Conservation (phyloP, 2,888 invertebrate species). For the Piscicola geometra region DNA sequence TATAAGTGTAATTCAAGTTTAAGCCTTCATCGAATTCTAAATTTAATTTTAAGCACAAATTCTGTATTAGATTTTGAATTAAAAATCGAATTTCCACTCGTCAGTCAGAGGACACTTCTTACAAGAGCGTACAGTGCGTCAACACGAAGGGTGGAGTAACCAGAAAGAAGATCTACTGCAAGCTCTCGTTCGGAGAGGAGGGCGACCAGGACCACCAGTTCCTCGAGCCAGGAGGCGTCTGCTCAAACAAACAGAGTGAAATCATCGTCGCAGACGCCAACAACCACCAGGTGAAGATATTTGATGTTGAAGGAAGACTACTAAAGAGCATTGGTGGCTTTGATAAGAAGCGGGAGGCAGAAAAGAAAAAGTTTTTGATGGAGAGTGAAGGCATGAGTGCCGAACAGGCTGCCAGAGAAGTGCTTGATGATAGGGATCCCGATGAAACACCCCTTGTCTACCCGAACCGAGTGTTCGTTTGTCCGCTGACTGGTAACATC, state of each 20-base stretch:
- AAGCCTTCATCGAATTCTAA: too few species aligned
- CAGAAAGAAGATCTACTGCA: conserved; percentile 98
- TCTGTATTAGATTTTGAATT: too few species aligned
- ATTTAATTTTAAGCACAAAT: too few species aligned
- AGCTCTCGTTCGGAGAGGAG: conserved; percentile 99
- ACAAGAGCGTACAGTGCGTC: background rate
- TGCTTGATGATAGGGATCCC: conserved; percentile 60
- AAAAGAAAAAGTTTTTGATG: conserved; percentile 67
- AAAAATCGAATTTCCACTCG: background rate
- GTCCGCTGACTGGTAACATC: conserved; percentile 95
- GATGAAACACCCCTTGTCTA: conserved; percentile 94
- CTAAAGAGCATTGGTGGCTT: conserved; percentile 99
- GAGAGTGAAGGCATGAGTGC: conserved; percentile 4
- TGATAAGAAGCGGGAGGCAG: conserved; percentile 62
- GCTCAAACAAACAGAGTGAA: conserved; percentile 97
- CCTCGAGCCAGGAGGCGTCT: conserved; percentile 98
- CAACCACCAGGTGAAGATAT: conserved; percentile 97
- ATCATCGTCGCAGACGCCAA: conserved; percentile 95
- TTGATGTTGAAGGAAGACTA: conserved; percentile 96
- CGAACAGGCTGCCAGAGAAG: background rate
- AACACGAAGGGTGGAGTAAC: conserved; percentile 78
- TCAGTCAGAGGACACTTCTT: background rate
- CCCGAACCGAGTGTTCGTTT: conserved; percentile 96
- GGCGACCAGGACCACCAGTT: conserved; percentile 80
- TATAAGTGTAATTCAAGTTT: too few species aligned